Percentiles rank a stretch among this genome's conserved stretches.
Evolutionary conservation across 2,888 invertebrate species (phyloP).

Genomic region (Augochlorella aurata): DNA sequence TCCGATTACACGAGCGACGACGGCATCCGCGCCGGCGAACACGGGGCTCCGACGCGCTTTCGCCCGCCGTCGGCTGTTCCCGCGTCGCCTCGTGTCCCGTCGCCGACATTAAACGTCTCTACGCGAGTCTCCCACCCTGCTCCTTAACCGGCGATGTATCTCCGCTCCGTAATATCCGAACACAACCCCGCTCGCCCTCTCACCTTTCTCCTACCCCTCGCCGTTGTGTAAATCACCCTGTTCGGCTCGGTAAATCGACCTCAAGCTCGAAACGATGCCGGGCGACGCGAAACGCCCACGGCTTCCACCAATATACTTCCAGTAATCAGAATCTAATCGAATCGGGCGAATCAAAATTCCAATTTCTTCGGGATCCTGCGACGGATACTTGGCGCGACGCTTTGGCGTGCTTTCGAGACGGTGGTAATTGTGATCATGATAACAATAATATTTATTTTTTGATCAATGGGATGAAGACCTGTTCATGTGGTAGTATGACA

Average conservation of each 20-base stretch:
- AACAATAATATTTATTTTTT: too few relatives aligned
- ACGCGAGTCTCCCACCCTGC: background rate
- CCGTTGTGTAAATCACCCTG: background rate
- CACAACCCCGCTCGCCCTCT: background rate
- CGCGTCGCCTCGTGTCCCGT: background rate
- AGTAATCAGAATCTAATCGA: background rate
- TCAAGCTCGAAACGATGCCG: background rate
- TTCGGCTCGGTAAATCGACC: background rate
- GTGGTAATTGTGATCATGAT: background rate
- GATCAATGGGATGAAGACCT: too few relatives aligned
- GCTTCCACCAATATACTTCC: background rate
- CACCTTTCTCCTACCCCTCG: background rate
- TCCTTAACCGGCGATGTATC: background rate
- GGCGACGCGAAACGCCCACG: background rate
- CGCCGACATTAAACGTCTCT: conserved; percentile 40
- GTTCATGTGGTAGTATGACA: too few relatives aligned
- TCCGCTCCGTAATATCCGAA: background rate
- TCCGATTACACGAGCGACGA: conserved; percentile 67
- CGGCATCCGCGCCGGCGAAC: background rate
- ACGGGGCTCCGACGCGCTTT: conserved; percentile 15
- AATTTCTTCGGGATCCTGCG: background rate
- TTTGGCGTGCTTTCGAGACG: background rate
- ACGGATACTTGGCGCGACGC: background rate
- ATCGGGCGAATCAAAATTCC: background rate
- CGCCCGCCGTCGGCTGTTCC: background rate